Evolutionary conservation across 2,888 invertebrate genomes (phyloP).

Genomic region (Oithona nana): DNA sequence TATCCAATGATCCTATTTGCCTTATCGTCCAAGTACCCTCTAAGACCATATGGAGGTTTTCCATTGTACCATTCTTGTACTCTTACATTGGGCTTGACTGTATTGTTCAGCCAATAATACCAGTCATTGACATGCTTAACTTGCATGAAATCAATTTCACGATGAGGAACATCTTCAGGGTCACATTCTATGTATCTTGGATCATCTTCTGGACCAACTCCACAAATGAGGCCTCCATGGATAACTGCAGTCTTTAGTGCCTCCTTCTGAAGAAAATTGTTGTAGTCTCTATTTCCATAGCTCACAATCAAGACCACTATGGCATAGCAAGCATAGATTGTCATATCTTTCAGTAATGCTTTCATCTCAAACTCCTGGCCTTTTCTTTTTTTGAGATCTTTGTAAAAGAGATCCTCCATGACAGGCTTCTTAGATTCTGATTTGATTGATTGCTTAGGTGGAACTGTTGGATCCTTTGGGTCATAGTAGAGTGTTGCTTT

Average conservation of each 20-base stretch:
- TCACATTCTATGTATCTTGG: not conserved
- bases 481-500: constrained; percentile 24
- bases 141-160: constrained; percentile 1
- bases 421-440: not conserved
- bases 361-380: constrained; percentile 32
- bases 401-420: constrained; percentile 11
- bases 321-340: constrained; percentile 30
- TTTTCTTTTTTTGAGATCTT: constrained; percentile 23
- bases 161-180: constrained; percentile 2
- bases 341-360: constrained; percentile 28
- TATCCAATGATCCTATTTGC: constrained; percentile 35
- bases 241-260: constrained; percentile 14
- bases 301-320: constrained; percentile 31
- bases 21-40: constrained; percentile 33
- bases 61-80: constrained; percentile 33
- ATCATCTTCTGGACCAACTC: not conserved
- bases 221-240: constrained; percentile 2
- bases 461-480: not conserved
- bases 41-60: constrained; percentile 29
- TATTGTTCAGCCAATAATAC: constrained; percentile 30
- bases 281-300: constrained; percentile 28
- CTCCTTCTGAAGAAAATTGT: constrained; percentile 10
- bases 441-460: no score
- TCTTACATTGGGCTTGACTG: constrained; percentile 28
- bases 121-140: constrained; percentile 25